Conservation (phyloP, 2,113 vertebrate genomes). For the Haemorhous mexicanus region DNA sequence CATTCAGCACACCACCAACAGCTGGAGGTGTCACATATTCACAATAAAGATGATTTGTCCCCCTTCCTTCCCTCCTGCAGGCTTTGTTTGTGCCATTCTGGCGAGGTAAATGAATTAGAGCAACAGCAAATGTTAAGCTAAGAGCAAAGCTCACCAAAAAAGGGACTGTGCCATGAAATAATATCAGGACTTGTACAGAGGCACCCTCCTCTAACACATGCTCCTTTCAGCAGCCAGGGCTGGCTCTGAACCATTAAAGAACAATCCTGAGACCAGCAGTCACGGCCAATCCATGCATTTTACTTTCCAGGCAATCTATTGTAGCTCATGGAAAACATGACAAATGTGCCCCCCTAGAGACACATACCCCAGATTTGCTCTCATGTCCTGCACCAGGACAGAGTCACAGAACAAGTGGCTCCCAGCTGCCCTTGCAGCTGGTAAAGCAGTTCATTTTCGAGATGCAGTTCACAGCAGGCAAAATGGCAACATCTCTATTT, state of each 20-base stretch:
- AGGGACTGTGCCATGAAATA: not conserved
- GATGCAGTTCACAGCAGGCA: not conserved
- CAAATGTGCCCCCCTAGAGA: not conserved
- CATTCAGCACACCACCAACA: not conserved
- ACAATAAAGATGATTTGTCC: not conserved
- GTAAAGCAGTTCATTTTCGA: not conserved
- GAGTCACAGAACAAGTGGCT: not conserved
- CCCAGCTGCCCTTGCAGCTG: not conserved
- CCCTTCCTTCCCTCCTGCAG: not conserved
- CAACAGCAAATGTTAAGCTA: not conserved
- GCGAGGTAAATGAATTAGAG: accelerated
- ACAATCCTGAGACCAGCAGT: not conserved
- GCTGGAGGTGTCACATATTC: not conserved
- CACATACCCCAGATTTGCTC: not conserved
- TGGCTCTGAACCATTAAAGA: not conserved
- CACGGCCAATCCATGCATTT: not conserved
- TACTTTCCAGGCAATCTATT: not conserved
- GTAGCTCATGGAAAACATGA: not conserved
- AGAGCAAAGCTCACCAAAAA: not conserved
- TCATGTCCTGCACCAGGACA: not conserved
- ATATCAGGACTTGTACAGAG: not conserved
- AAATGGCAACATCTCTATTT: not conserved
- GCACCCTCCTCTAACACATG: not conserved
- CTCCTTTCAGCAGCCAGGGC: not conserved
- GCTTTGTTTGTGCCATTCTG: not conserved